Evolutionary conservation across 2,888 invertebrate species (phyloP).

Genomic region (Aphrophora alni): DNA sequence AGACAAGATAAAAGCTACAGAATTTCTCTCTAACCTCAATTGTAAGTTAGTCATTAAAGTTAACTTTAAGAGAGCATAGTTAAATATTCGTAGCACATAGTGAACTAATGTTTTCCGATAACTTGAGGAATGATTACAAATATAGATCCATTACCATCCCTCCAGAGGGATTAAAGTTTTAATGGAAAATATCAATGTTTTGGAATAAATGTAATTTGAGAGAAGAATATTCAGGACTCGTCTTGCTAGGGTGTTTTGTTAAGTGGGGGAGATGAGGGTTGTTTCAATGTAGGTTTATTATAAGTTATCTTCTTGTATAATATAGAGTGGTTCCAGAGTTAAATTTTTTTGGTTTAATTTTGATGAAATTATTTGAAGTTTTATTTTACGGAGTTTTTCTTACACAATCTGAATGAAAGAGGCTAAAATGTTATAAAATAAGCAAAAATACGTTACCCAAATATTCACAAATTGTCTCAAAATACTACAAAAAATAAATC

Average conservation of each 20-base stretch:
- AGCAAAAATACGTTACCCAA: too few relatives aligned
- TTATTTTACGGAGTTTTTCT: too few relatives aligned
- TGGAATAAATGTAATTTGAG: conserved; percentile 5
- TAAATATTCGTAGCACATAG: not conserved
- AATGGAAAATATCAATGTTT: conserved; percentile 6
- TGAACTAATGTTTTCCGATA: not conserved
- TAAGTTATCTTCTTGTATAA: not conserved
- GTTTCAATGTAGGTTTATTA: not conserved
- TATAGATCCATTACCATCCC: not conserved
- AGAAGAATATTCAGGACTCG: conserved; percentile 3
- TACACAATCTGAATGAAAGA: too few relatives aligned
- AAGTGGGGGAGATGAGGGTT: not conserved
- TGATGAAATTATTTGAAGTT: not conserved
- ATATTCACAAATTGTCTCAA: too few relatives aligned
- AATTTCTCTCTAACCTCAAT: not conserved
- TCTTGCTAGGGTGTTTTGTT: not conserved
- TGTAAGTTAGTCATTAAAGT: too few relatives aligned
- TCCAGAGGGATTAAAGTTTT: not conserved
- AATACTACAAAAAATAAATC: too few relatives aligned
- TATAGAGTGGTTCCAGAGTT: not conserved
- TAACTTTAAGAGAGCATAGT: not conserved
- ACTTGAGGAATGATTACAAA: not conserved
- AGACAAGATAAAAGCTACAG: too few relatives aligned
- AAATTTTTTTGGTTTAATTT: not conserved
- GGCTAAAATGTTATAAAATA: too few relatives aligned